Percentiles rank a stretch among this genome's conserved stretches.
Conservation (phyloP, 2,797 vertebrate genomes). For the Coregonus ussuriensis region DNA sequence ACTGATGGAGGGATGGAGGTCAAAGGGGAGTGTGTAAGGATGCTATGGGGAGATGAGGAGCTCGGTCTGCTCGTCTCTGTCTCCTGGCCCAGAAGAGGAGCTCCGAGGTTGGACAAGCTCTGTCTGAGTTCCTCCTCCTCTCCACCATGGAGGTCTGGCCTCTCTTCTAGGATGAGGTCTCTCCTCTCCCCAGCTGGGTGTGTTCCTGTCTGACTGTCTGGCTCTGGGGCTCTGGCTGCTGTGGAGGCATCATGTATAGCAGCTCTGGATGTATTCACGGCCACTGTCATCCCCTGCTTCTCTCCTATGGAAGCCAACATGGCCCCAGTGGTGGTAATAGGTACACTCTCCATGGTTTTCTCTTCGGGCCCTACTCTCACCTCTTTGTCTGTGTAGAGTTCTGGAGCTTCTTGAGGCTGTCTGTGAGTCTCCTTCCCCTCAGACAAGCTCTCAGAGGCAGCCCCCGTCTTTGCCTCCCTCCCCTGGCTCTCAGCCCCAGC, state of each 20-base stretch:
- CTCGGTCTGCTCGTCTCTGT: constrained; percentile 30
- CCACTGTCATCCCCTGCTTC: constrained; percentile 20
- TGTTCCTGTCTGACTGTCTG: constrained; percentile 6
- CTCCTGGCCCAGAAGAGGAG: constrained; percentile 39
- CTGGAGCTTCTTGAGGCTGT: constrained; percentile 17
- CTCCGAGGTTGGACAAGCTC: constrained; percentile 9
- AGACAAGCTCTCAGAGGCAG: constrained; percentile 31
- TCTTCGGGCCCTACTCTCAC: constrained; percentile 15
- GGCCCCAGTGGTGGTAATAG: constrained; percentile 4
- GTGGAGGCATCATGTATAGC: constrained; percentile 27
- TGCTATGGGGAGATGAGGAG: constrained; percentile 17
- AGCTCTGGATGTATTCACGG: constrained; percentile 7
- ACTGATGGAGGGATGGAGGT: constrained; percentile 30
- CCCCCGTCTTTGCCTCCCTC: constrained; percentile 31
- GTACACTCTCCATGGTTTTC: constrained; percentile 20
- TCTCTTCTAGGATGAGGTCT: constrained; percentile 15
- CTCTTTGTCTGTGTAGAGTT: constrained; percentile 14
- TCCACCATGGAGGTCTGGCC: constrained; percentile 11
- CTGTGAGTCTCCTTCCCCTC: constrained; percentile 41
- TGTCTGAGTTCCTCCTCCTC: constrained; percentile 18
- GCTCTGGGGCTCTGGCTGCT: constrained; percentile 22
- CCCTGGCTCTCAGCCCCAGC: constrained; percentile 39
- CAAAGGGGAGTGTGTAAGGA: constrained; percentile 15
- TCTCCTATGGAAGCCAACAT: constrained; percentile 36
- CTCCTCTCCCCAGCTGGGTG: constrained; percentile 9